Evolutionary conservation across 1,140 invertebrate species (phyloP), one percentile per base, ranked within the genome.

Genomic region (Odontomachus brunneus): DNA sequence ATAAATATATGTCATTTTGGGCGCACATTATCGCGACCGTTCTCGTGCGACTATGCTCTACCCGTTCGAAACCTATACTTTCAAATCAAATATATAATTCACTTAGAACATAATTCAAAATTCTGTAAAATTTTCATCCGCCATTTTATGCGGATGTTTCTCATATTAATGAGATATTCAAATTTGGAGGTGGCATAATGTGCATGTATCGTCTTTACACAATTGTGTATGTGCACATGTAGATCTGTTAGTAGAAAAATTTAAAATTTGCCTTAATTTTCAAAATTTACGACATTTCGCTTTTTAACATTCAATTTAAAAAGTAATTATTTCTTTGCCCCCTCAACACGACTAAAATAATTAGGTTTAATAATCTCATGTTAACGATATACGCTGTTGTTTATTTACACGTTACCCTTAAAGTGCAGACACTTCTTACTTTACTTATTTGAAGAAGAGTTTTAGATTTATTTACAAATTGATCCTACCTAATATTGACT

Each of bases 401-500:
- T 17, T 69, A 69, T 69, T 53, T 69, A 51, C 63, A 55, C 19
- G n/a, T 55, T n/a, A 55, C 53, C 26, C 24, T 80, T 44, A 17
- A 29, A 51, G 9, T 69, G 44, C 24, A 38, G 22, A 69, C 57
- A 80, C 26, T 2, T 69, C 49, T 78, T 78, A 67, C n/a, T 57
- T 44, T 44, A 29, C 17, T 55, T 57, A 78, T 24, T 69, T 55
- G 3, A 57, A 67, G 24, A 3, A 80, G 67, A 9, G 29, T 44
- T 44, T 60, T 71, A 81, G 38, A 74, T 69, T 81, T 91, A 92
- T 92, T 76, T 93, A 92, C 91, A 92, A 88, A 90, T 91, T 92
- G 82, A 33, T 87, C 86, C 89, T 91, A 92, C 72, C 91, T 94
- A 94, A 93, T 94, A 94, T 94, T 94, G 93, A 94, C 93, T 94